phyloP scores from a whole-genome alignment of 2,888 invertebrate genomes.

The Chalcosyrphus nemorum region DNA sequence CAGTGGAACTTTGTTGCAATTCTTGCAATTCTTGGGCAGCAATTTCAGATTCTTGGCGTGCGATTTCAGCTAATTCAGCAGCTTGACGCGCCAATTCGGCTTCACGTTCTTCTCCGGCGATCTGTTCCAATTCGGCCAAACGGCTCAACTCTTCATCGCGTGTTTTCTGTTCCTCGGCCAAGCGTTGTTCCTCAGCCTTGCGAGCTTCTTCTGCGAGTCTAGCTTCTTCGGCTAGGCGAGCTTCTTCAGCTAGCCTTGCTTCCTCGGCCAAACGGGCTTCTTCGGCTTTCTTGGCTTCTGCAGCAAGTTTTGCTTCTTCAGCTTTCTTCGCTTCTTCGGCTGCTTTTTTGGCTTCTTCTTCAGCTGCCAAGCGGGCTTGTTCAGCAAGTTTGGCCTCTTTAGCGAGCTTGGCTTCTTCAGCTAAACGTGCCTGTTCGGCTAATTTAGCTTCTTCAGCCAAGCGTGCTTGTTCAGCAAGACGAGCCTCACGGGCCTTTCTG shows the following conservation, averaged over 20 bases:
- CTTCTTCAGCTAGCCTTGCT: slow-evolving; percentile 77
- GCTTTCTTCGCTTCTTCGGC: slow-evolving; percentile 81
- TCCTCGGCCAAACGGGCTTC: slow-evolving; percentile 83
- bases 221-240: slow-evolving; percentile 82
- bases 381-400: slow-evolving; percentile 82
- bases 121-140: slow-evolving; percentile 83
- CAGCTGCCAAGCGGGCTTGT: slow-evolving; percentile 80
- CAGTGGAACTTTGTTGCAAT: slow-evolving; percentile 76
- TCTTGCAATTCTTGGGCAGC: slow-evolving; percentile 84
- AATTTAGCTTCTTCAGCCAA: slow-evolving; percentile 77
- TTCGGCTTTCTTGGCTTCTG: slow-evolving; percentile 81
- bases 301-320: slow-evolving; percentile 81
- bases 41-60: slow-evolving; percentile 85
- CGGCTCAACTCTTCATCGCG: slow-evolving; percentile 84
- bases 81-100: slow-evolving; percentile 88
- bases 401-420: slow-evolving; percentile 80
- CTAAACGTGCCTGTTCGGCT: slow-evolving; percentile 80
- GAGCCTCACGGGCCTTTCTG: slow-evolving; percentile 78
- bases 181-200: slow-evolving; percentile 82
- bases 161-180: slow-evolving; percentile 82
- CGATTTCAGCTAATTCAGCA: slow-evolving; percentile 87
- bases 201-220: slow-evolving; percentile 81
- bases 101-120: slow-evolving; percentile 84
- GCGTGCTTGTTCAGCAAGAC: slow-evolving; percentile 82
- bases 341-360: too few relatives aligned